Base-by-base conservation (phyloP, 2,113 vertebrate genomes). In the Melanotaenia duboulayi region DNA sequence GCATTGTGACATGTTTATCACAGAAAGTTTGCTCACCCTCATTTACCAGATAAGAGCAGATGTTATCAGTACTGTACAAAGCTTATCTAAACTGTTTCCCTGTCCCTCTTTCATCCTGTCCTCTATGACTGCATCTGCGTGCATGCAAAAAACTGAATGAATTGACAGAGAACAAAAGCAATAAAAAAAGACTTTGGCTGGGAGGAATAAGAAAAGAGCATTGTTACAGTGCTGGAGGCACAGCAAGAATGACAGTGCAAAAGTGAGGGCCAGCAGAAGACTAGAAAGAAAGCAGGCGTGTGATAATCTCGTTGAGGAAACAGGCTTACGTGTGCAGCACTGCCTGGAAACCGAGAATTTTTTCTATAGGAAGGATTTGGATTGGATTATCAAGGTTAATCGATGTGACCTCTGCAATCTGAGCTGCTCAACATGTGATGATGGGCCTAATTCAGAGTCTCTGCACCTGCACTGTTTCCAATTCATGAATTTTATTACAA, bases 311-410 rank as follows among this genome's bases (percentile, higher is more conserved):
- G 85, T 87, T 78, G 82, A 88, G 87, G 72, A 91, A 90, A 90
- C 88, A 73, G 82, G 83, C 83, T 87, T 89, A 90, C 52, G 77
- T 71, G 71, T 71, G 54, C 61, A 63, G 81, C 78, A 77, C 81
- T 84, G 82, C 87, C 79, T 78, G 87, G 88, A 87, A 88, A 90
- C 84, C 1, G 49, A 65, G 88, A 87, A 87, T 89, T 89, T 90
- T 92, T 89, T 86, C 76, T 83, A 76, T 78, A 55, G 68, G 57
- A 61, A 60, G 79, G 91, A 90, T 90, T 89, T 89, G 81, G 74
- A 82, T 79, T 59, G 85, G 90, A 89, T 90, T 90, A 90, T 75
- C 82, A 83, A 80, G 85, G 91, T 90, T 92, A 90, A 91, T 90
- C 63, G 52, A 90, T 84, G 72, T 90, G 90, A 88, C 90, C 86